Conservation (phyloP, 1,140 invertebrate genomes). For the Apocrypta bakeri region DNA sequence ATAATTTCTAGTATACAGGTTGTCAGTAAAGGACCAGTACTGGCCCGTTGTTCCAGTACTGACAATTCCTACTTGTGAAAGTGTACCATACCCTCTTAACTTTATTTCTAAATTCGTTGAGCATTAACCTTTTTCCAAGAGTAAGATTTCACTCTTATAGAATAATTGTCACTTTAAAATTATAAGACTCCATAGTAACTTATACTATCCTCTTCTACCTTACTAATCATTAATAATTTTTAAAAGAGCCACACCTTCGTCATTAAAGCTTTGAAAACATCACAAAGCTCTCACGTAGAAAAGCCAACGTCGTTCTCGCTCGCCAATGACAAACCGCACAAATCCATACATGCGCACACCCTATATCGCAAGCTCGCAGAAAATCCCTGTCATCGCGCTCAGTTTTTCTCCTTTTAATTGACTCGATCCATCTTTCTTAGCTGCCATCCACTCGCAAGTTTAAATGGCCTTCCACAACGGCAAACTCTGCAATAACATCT, state of each 20-base stretch:
- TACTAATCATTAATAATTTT: not conserved
- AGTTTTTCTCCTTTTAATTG: constrained; percentile 39
- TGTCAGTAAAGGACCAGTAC: too few relatives aligned
- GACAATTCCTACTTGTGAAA: too few relatives aligned
- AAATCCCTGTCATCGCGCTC: constrained; percentile 2
- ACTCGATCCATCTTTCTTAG: constrained; percentile 36
- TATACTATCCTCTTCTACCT: too few relatives aligned
- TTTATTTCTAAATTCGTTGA: too few relatives aligned
- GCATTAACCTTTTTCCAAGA: too few relatives aligned
- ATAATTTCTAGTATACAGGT: too few relatives aligned
- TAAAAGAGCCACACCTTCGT: not conserved
- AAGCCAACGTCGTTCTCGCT: not conserved
- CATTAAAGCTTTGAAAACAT: not conserved
- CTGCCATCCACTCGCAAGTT: constrained; percentile 11
- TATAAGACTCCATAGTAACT: too few relatives aligned
- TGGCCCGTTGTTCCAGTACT: too few relatives aligned
- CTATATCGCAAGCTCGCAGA: not conserved
- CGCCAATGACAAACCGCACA: not conserved
- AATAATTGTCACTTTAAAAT: too few relatives aligned
- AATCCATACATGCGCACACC: not conserved
- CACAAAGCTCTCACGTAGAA: not conserved
- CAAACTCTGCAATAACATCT: constrained; percentile 32
- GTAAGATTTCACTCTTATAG: too few relatives aligned
- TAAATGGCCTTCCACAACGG: constrained; percentile 13
- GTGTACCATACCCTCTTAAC: too few relatives aligned